Conservation (phyloP, 2,888 invertebrate species). For the Mayetiola destructor region DNA sequence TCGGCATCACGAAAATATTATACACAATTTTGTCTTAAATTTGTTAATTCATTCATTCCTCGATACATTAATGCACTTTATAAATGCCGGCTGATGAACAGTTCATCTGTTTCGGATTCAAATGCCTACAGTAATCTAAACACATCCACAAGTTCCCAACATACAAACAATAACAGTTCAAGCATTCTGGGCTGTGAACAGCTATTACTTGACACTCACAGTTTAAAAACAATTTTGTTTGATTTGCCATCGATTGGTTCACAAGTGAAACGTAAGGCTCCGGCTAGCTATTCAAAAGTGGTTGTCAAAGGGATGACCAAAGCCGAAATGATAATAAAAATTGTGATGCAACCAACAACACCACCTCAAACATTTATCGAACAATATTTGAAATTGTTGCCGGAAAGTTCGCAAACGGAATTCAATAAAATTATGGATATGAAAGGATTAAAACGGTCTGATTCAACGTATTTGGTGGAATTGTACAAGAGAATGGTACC, state of each 20-base stretch:
- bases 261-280: conserved; percentile 74
- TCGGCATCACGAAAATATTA: conserved; percentile 91
- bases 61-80: conserved; percentile 84
- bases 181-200: conserved; percentile 81
- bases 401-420: conserved; percentile 67
- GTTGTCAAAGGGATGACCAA: conserved; percentile 76
- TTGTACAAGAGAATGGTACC: conserved; percentile 38
- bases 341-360: conserved; percentile 89
- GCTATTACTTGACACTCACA: conserved; percentile 81
- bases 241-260: conserved; percentile 88
- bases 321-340: conserved; percentile 97
- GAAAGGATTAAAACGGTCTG: conserved; percentile 59
- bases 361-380: conserved; percentile 67
- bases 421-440: conserved; percentile 91
- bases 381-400: conserved; percentile 78
- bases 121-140: background rate
- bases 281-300: conserved; percentile 70
- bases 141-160: conserved; percentile 26
- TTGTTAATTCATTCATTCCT: conserved; percentile 88
- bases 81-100: conserved; percentile 59
- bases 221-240: conserved; percentile 83
- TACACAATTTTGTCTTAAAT: conserved; percentile 93
- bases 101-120: background rate
- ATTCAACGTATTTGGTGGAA: conserved; percentile 43
- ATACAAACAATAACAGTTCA: conserved; percentile 19